Percentiles rank a stretch among this genome's conserved stretches.
These are phyloP conservation scores for Hofmannophila pseudospretella DNA, from an alignment of 2,888 invertebrate species.

Conservation along the genomic window DNA sequence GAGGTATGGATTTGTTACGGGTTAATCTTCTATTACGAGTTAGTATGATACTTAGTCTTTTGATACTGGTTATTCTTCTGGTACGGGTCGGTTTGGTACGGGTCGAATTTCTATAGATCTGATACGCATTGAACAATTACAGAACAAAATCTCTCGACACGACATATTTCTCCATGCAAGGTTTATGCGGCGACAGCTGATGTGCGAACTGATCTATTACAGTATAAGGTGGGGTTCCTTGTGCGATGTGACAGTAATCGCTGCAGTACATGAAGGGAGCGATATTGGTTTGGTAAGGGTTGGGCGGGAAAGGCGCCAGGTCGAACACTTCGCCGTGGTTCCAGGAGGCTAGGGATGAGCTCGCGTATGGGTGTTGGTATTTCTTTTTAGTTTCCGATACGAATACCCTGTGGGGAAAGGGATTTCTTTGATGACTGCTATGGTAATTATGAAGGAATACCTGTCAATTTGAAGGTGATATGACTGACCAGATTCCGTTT, in stretches of 20 bases:
- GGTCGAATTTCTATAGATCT: too few relatives aligned
- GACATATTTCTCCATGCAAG: slow-evolving; percentile 36
- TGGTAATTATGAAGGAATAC: too few relatives aligned
- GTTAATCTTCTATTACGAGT: too few relatives aligned
- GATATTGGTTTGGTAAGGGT: slow-evolving; percentile 63
- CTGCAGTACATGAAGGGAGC: slow-evolving; percentile 72
- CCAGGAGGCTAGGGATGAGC: slow-evolving; percentile 50
- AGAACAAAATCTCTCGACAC: slow-evolving; percentile 57
- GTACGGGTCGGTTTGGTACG: too few relatives aligned
- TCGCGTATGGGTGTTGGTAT: slow-evolving; percentile 49
- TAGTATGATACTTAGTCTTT: too few relatives aligned
- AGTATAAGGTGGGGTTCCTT: slow-evolving; percentile 53
- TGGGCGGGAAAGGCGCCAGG: slow-evolving; percentile 57
- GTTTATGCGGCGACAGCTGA: slow-evolving; percentile 34
- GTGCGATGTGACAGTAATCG: slow-evolving; percentile 63
- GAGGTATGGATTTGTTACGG: too few relatives aligned
- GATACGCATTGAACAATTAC: too few relatives aligned
- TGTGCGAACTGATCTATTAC: slow-evolving; percentile 55
- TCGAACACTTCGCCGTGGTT: slow-evolving; percentile 54
- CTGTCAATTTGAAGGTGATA: too few relatives aligned
- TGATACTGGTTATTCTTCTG: too few relatives aligned
- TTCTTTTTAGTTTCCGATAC: slow-evolving; percentile 57
- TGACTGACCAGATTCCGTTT: too few relatives aligned
- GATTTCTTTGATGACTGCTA: too few relatives aligned
- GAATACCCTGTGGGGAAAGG: slow-evolving; percentile 43